Evolutionary conservation across 1,140 invertebrate species (phyloP).

Genomic region (Dinoponera quadriceps): DNA sequence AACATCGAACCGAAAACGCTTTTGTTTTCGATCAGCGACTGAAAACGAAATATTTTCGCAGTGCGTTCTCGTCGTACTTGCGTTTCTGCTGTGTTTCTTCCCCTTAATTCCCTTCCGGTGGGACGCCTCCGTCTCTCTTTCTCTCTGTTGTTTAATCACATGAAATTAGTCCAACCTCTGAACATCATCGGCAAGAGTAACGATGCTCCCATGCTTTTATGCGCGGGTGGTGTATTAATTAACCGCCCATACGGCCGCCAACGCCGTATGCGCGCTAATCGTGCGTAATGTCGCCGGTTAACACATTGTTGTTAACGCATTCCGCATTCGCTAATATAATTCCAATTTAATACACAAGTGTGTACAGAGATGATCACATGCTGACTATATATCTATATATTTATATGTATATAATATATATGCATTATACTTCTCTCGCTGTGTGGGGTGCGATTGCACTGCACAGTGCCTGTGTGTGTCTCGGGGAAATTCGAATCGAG

Average conservation of each 20-base stretch:
- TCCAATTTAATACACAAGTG: conserved; percentile 30
- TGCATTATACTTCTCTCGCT: too few relatives aligned
- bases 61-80: too few relatives aligned
- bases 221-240: neutral
- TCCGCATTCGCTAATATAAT: conserved; percentile 10
- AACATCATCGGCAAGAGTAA: neutral
- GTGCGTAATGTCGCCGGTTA: conserved; percentile 24
- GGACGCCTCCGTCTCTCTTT: neutral
- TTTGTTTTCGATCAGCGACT: neutral
- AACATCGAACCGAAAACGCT: neutral
- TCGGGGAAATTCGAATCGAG: too few relatives aligned
- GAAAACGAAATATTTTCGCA: neutral
- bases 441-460: too few relatives aligned
- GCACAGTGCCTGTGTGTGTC: too few relatives aligned
- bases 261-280: conserved; percentile 13
- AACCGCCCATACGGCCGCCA: conserved; percentile 15
- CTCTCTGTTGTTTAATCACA: conserved; percentile 30
- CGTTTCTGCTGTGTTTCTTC: too few relatives aligned
- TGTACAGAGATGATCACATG: conserved; percentile 7
- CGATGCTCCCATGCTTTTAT: conserved; percentile 40
- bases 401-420: too few relatives aligned
- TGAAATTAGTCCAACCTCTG: conserved; percentile 34
- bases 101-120: too few relatives aligned
- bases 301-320: conserved; percentile 42
- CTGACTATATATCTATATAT: conserved; percentile 15